Evolutionary conservation across 2,888 invertebrate genomes (phyloP).

Genomic region (Sinopyrophorus schimmeli): DNA sequence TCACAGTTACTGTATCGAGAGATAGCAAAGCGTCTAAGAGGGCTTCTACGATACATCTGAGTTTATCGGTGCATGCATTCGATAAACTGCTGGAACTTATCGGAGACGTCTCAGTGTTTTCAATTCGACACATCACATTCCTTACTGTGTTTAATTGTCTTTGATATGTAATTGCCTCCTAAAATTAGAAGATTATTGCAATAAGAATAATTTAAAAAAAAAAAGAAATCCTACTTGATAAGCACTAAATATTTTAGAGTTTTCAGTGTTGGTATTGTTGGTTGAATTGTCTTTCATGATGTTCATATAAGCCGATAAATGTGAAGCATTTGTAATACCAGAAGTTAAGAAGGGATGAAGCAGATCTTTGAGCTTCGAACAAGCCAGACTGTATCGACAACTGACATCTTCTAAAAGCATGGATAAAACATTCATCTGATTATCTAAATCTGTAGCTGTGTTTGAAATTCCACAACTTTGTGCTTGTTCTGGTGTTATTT

Average conservation of each 20-base stretch:
- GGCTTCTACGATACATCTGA: slow-evolving; percentile 79
- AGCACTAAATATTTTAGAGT: slow-evolving; percentile 57
- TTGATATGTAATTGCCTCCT: slow-evolving; percentile 87
- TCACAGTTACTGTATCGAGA: slow-evolving; percentile 44
- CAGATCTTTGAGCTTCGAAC: slow-evolving; percentile 79
- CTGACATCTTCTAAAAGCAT: slow-evolving; percentile 79
- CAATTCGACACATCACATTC: slow-evolving; percentile 74
- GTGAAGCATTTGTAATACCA: slow-evolving; percentile 80
- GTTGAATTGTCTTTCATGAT: slow-evolving; percentile 47
- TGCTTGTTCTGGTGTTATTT: slow-evolving; percentile 55
- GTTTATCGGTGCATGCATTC: slow-evolving; percentile 78
- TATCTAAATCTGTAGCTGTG: slow-evolving; percentile 55
- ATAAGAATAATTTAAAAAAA: slow-evolving; percentile 1
- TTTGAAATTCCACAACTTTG: slow-evolving; percentile 44
- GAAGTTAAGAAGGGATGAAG: slow-evolving; percentile 76
- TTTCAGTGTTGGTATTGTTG: slow-evolving; percentile 50
- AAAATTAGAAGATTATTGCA: slow-evolving; percentile 35
- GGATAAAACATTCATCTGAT: slow-evolving; percentile 67
- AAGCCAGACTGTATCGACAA: slow-evolving; percentile 80
- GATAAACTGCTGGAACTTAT: slow-evolving; percentile 44
- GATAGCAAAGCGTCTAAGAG: slow-evolving; percentile 77
- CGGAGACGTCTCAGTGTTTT: slow-evolving; percentile 53
- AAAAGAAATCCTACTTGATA: slow-evolving; percentile 55
- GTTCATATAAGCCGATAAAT: slow-evolving; percentile 81
- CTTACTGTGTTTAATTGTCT: slow-evolving; percentile 85